These are phyloP conservation scores for Aptenodytes forsteri DNA, from an alignment of 2,113 vertebrate genomes.

Conservation along the genomic window DNA sequence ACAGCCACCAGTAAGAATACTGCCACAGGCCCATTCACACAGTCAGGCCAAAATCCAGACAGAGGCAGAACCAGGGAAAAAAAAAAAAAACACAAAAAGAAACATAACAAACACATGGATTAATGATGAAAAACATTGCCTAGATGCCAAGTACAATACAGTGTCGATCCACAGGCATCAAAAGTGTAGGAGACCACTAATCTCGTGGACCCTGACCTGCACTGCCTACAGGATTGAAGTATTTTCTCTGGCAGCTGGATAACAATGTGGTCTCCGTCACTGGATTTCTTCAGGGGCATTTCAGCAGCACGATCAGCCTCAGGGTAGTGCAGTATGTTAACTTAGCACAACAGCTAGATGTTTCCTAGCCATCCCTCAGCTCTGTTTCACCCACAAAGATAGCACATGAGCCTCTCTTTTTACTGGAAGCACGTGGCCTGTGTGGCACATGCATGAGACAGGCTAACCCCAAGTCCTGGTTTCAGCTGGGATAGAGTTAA, in stretches of 20 bases:
- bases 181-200: background rate
- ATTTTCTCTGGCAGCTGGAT: background rate
- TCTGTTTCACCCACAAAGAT: background rate
- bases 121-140: background rate
- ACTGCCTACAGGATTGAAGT: background rate
- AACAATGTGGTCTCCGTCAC: background rate
- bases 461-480: background rate
- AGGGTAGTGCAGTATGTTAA: rapidly evolving
- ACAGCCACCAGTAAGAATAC: background rate
- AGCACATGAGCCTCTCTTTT: rapidly evolving
- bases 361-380: background rate
- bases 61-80: background rate
- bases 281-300: background rate
- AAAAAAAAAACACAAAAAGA: background rate
- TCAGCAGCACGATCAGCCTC: background rate
- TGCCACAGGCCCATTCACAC: background rate
- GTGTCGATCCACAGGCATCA: background rate
- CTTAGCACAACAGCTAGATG: background rate
- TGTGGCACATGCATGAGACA: rapidly evolving
- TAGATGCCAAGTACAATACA: background rate
- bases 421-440: background rate
- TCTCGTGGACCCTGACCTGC: background rate
- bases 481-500: too few relatives aligned
- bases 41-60: background rate
- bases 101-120: background rate